A percentile compares a stretch with the other conserved stretches of the same genome.
phyloP scores from a whole-genome alignment of 2,888 invertebrate genomes.

The Artemia sinica region DNA sequence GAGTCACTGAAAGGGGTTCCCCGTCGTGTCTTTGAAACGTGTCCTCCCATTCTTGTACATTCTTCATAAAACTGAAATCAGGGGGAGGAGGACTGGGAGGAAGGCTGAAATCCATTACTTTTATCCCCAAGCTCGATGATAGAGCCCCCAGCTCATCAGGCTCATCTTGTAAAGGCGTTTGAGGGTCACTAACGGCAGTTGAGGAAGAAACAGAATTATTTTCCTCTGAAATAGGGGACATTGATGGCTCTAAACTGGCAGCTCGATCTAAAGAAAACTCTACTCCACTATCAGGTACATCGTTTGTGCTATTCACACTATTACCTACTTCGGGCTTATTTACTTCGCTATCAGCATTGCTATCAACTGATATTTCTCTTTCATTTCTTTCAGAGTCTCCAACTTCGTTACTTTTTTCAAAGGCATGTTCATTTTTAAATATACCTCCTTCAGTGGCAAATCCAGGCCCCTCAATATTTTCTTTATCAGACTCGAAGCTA shows the following conservation, averaged over 20 bases:
- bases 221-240: constrained; percentile 1
- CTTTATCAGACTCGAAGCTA: too few relatives aligned
- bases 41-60: constrained; percentile 12
- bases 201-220: neutral
- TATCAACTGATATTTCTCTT: too few relatives aligned
- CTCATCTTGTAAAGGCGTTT: neutral
- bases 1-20: neutral
- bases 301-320: constrained; percentile 1
- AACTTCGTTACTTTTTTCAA: too few relatives aligned
- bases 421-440: too few relatives aligned
- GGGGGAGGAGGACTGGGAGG: constrained; percentile 12
- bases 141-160: neutral
- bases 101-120: constrained; percentile 9
- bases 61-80: constrained; percentile 11
- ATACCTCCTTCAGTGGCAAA: too few relatives aligned
- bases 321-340: neutral
- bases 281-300: constrained; percentile 4
- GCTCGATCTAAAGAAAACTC: neutral
- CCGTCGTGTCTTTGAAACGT: neutral
- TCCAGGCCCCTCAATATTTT: too few relatives aligned
- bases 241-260: neutral
- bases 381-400: too few relatives aligned
- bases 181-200: constrained; percentile 1
- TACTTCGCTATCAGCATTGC: too few relatives aligned
- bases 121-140: neutral